phyloP scores from a whole-genome alignment of 1,140 invertebrate genomes.

The Ridgeia piscesae region DNA sequence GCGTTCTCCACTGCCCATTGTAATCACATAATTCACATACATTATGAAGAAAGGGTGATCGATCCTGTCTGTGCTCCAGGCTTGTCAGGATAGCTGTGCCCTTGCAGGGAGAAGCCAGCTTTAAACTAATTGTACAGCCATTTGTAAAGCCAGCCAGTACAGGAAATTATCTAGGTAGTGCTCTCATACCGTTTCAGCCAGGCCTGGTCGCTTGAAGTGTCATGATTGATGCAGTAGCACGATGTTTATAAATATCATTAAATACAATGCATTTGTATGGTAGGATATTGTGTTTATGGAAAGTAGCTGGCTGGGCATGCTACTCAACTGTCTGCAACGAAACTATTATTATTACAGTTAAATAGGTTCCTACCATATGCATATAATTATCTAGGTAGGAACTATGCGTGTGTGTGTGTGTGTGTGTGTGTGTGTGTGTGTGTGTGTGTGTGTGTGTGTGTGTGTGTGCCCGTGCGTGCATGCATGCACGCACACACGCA shows the following conservation, averaged over 20 bases:
- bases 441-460: no score
- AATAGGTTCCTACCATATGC: no score
- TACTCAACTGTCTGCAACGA: no score
- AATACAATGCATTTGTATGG: background rate
- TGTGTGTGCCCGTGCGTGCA: no score
- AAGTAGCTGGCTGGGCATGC: background rate
- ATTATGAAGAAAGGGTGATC: background rate
- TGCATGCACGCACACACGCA: no score
- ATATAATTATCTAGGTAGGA: background rate
- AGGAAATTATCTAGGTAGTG: background rate
- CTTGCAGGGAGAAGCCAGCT: background rate
- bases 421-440: no score
- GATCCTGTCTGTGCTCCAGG: background rate
- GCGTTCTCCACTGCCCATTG: background rate
- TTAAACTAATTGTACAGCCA: background rate
- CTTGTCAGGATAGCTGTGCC: background rate
- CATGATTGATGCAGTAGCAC: background rate
- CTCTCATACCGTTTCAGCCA: background rate
- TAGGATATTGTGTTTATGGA: background rate
- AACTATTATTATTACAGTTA: no score
- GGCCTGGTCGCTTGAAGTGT: no score
- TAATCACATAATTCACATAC: background rate
- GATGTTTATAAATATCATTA: background rate
- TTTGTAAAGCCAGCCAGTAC: background rate
- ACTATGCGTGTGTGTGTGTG: no score